phyloP scores from a whole-genome alignment of 2,888 invertebrate species.

The Tiphia femorata region DNA sequence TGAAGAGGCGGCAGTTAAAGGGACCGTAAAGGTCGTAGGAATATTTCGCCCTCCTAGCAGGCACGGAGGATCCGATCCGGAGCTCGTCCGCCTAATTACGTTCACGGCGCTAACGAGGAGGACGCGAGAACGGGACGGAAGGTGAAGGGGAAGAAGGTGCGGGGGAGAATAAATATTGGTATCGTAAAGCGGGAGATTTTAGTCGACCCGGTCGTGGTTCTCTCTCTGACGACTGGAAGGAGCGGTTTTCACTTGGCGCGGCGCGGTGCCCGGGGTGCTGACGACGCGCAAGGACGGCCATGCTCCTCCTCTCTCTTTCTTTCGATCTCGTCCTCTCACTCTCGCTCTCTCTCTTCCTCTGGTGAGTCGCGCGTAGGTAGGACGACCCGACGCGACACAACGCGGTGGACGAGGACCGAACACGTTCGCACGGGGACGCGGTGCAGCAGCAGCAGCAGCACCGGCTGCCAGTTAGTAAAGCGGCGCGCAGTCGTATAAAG shows the following conservation, averaged over 20 bases:
- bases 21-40: no score
- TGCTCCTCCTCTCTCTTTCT: background rate
- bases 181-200: background rate
- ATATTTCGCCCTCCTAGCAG: no score
- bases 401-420: no score
- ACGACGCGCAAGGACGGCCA: background rate
- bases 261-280: constrained; percentile 19
- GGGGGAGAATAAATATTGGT: background rate
- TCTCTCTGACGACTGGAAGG: no score
- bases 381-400: no score
- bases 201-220: no score
- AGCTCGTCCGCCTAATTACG: no score
- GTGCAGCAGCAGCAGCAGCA: constrained; percentile 9
- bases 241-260: no score
- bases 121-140: background rate
- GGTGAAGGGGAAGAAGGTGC: background rate
- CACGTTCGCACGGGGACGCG: no score
- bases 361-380: background rate
- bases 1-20: no score
- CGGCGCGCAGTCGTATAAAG: constrained; percentile 41
- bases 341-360: background rate
- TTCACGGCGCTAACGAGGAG: background rate
- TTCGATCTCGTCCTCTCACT: no score
- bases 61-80: no score
- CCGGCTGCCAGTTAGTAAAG: constrained; percentile 43